Evolutionary conservation across 2,888 invertebrate genomes (phyloP), one percentile per base, ranked within the genome.

Genomic region (Rhodophaea formosa): DNA sequence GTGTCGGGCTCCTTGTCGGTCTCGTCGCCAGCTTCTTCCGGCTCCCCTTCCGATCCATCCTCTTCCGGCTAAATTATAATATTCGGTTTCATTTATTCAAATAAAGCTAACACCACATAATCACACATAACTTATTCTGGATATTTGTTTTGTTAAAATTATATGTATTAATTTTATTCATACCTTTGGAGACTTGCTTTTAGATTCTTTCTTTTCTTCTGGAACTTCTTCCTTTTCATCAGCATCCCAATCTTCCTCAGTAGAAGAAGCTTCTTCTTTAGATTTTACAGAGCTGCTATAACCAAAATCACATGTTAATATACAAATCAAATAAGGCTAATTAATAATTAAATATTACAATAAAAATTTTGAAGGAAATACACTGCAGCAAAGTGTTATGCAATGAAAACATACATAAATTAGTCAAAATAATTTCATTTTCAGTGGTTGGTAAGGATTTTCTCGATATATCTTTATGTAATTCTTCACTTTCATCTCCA

Each of bases 1-100:
- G 82, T 86, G 64, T 92, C 93, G 8, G 91, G 90, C 58, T 93
- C 93, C 67, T 93, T 93, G 64, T 92, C 92, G 0, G 92, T 92
- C 62, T 91, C 88, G 59, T 89, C 90, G 53, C 91, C 92, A 45
- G 80, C 88, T 35, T 90, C 92, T 47, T 81, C 86, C n/a, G 78
- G 86, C 49, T 87, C 91, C 8, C 84, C 86, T 46, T 86, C 91
- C 8, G 88, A 88, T 49, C 78, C 84, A 57, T 87, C 88, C 8
- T 82, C 80, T 56, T 91, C 90, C 43, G 73, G 70, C 70, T 76
- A 42, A n/a, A 54, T n/a, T 46, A 39, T 12, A 59, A 49, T 53
- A 5, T 39, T 39, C 5, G 12, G 10, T n/a, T 39, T 10, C 0
- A 35, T 35, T 12, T 6, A 12, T 10, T 12, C 39, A 39, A 0